Conservation (phyloP, 2,797 vertebrate species). For the Spheniscus humboldti region DNA sequence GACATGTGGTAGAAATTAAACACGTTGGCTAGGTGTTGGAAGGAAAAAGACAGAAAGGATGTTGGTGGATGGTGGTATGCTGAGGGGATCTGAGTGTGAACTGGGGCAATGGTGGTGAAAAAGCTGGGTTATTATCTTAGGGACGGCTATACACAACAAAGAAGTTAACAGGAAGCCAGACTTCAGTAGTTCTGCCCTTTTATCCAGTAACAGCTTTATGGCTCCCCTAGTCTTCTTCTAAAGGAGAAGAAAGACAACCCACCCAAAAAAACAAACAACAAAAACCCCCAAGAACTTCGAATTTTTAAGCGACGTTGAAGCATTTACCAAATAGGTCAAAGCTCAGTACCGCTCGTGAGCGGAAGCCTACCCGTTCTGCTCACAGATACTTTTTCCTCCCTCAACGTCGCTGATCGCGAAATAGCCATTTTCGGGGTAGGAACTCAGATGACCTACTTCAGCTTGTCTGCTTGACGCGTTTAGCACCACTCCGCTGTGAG, state of each 20-base stretch:
- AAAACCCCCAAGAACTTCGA: not conserved
- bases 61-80: not conserved
- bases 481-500: accelerated
- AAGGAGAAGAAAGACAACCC: not conserved
- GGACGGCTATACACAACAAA: not conserved
- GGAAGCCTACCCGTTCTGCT: not conserved
- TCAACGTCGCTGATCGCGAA: accelerated
- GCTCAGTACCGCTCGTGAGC: not conserved
- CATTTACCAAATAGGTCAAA: not conserved
- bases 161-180: not conserved
- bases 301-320: not conserved
- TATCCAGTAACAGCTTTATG: not conserved
- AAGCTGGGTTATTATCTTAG: not conserved
- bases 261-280: not conserved
- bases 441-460: not conserved
- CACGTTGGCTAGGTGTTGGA: not conserved
- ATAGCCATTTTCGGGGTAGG: not conserved
- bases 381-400: not conserved
- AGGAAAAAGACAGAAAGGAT: not conserved
- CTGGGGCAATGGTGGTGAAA: not conserved
- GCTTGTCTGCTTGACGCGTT: not conserved
- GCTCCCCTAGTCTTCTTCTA: not conserved
- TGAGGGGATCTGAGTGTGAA: not conserved
- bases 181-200: not conserved
- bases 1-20: not conserved